phyloP scores from a whole-genome alignment of 2,888 invertebrate genomes.

The Odiellus spinosus region DNA sequence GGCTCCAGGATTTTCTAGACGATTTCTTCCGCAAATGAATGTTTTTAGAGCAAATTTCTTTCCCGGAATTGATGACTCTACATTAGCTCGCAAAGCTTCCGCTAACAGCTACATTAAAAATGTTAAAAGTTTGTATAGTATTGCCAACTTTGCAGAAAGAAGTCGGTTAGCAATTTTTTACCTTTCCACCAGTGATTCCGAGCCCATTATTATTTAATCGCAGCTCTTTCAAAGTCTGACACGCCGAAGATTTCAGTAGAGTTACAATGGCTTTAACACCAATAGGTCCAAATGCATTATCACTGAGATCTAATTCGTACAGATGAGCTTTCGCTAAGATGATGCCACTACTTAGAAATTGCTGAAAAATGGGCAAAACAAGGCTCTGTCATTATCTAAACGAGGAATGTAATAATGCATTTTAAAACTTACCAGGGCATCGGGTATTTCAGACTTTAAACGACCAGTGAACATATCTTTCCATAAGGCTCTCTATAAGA shows the following conservation, averaged over 20 bases:
- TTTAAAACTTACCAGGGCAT: conserved; percentile 47
- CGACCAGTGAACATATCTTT: conserved; percentile 95
- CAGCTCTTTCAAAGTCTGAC: conserved; percentile 64
- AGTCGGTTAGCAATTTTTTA: too few relatives aligned
- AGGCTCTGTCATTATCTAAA: not conserved
- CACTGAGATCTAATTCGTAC: conserved; percentile 75
- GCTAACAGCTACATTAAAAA: conserved; percentile 45
- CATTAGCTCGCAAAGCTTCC: conserved; percentile 46
- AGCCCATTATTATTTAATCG: conserved; percentile 87
- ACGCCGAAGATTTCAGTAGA: conserved; percentile 63
- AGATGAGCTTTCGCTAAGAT: conserved; percentile 61
- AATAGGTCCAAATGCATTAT: conserved; percentile 92
- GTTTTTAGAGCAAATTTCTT: conserved; percentile 56
- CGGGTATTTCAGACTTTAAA: conserved; percentile 85
- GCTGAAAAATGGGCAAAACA: conserved; percentile 1
- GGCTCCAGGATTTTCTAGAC: conserved; percentile 87
- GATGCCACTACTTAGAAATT: conserved; percentile 57
- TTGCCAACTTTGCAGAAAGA: conserved; percentile 2
- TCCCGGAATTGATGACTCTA: conserved; percentile 42
- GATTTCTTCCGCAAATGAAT: conserved; percentile 82
- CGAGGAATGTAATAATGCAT: not conserved
- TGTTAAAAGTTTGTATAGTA: not conserved
- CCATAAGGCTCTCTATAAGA: conserved; percentile 54
- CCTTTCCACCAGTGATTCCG: conserved; percentile 70
- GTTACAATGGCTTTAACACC: conserved; percentile 75